These are phyloP conservation scores for Bellardia pandia DNA, from an alignment of 2,888 invertebrate genomes.

Conservation along the genomic window DNA sequence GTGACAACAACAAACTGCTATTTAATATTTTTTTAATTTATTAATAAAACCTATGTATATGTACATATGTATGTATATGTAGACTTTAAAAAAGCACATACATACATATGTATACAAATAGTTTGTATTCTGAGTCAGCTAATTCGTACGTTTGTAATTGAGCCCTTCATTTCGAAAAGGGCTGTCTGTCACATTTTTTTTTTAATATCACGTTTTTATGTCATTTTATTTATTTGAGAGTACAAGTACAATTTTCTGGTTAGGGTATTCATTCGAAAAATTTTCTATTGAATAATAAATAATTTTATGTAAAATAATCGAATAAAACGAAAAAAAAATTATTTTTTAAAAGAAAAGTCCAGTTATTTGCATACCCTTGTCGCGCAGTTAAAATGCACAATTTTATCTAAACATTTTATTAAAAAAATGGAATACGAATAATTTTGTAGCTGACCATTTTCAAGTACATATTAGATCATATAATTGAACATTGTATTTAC, in stretches of 20 bases:
- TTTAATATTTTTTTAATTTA: neutral
- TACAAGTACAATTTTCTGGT: neutral
- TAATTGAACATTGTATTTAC: neutral
- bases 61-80: no score
- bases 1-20: slow-evolving; percentile 42
- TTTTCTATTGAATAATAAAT: neutral
- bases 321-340: no score
- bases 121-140: no score
- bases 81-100: no score
- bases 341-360: no score
- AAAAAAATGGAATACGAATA: slow-evolving; percentile 1
- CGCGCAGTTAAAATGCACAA: neutral
- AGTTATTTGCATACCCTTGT: neutral
- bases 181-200: no score
- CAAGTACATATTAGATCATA: neutral
- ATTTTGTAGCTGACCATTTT: neutral
- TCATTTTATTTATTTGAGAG: neutral
- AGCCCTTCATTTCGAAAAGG: no score
- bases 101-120: neutral
- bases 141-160: no score
- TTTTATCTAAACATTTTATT: neutral
- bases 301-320: no score
- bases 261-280: no score
- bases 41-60: no score
- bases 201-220: no score